A percentile compares a stretch with the other conserved stretches of the same genome.
Conservation (phyloP, 1,140 invertebrate genomes). For the Bombus picipes region DNA sequence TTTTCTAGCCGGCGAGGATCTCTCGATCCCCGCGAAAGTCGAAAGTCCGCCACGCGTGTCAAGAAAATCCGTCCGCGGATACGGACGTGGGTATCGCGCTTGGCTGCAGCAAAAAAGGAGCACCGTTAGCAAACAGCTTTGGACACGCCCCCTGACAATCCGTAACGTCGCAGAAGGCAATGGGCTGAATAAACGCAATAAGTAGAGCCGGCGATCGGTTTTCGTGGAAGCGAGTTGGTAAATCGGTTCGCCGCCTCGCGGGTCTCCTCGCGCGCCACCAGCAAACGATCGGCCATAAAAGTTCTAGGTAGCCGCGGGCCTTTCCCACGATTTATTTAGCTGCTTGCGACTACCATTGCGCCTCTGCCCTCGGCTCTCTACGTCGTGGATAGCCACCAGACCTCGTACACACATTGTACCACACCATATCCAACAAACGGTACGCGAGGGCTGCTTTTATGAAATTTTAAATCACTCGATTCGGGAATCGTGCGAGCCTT, state of each 20-base stretch:
- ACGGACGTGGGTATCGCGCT: background rate
- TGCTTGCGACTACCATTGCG: slow-evolving; percentile 37
- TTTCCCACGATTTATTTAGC: slow-evolving; percentile 71
- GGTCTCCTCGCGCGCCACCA: slow-evolving; percentile 25
- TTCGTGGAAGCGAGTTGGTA: slow-evolving; percentile 58
- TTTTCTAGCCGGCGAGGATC: slow-evolving; percentile 10
- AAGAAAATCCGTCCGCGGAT: slow-evolving; percentile 20
- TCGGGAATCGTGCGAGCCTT: slow-evolving; percentile 62
- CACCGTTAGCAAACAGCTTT: slow-evolving; percentile 25
- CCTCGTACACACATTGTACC: slow-evolving; percentile 45
- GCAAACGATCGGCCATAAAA: slow-evolving; percentile 63
- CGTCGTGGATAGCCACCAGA: too few relatives aligned
- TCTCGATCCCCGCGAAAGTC: slow-evolving; percentile 24
- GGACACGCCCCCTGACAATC: slow-evolving; percentile 30
- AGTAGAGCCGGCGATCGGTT: slow-evolving; percentile 50
- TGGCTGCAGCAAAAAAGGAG: slow-evolving; percentile 11
- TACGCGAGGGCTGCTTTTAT: slow-evolving; percentile 53
- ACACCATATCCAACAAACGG: background rate
- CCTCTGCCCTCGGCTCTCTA: background rate
- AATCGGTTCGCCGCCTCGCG: slow-evolving; percentile 36
- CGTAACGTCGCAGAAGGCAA: slow-evolving; percentile 38
- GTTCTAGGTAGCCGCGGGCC: slow-evolving; percentile 55
- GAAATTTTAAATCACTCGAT: slow-evolving; percentile 73
- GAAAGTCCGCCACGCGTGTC: background rate
- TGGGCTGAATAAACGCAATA: slow-evolving; percentile 53